These are phyloP conservation scores for Sebastes glaucus DNA, from an alignment of 2,797 vertebrate genomes.

Conservation along the genomic window DNA sequence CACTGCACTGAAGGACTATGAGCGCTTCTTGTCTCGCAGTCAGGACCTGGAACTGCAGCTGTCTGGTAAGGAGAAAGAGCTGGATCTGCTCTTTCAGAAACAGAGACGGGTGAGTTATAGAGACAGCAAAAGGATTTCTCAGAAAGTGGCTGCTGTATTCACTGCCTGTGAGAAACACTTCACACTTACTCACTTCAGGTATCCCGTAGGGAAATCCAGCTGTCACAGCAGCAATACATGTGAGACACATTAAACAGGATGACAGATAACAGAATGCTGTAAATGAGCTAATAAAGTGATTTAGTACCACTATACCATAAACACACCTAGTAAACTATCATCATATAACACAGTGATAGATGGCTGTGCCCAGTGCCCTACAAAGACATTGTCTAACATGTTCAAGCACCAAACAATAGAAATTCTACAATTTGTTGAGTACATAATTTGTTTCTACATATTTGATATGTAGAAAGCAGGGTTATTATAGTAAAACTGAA, in stretches of 20 bases:
- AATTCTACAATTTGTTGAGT: background rate
- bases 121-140: background rate
- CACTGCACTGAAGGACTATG: slow-evolving; percentile 83
- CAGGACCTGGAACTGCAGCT: slow-evolving; percentile 88
- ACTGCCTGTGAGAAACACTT: background rate
- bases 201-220: background rate
- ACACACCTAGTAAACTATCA: background rate
- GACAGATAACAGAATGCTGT: background rate
- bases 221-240: background rate
- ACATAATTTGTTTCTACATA: background rate
- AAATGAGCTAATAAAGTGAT: slow-evolving; percentile 2
- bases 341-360: background rate
- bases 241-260: background rate
- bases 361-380: background rate
- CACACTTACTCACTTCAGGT: background rate
- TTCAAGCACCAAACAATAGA: background rate
- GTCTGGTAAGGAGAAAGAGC: slow-evolving; percentile 87
- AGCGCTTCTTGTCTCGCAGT: slow-evolving; percentile 86
- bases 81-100: slow-evolving; percentile 87
- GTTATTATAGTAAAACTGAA: too few species aligned
- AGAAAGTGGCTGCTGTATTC: background rate
- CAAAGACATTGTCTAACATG: background rate
- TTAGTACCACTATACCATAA: background rate
- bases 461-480: background rate
- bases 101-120: slow-evolving; percentile 85